These are phyloP conservation scores for Euura lappo DNA, from an alignment of 1,140 invertebrate genomes.

Conservation along the genomic window DNA sequence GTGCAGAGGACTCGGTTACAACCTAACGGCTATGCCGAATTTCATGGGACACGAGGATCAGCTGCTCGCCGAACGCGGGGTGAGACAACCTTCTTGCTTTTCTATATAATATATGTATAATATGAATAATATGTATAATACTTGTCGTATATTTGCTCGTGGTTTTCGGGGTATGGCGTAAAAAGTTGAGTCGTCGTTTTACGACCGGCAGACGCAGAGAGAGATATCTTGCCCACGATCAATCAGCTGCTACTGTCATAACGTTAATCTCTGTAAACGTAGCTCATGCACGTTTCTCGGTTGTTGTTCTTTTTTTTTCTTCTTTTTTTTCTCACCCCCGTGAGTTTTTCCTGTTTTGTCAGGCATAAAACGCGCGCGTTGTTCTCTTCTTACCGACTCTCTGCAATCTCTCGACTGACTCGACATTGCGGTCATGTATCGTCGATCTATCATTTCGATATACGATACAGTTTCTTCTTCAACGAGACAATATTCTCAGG, in stretches of 20 bases:
- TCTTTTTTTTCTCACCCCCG: no score
- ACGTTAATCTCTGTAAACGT: slow-evolving; percentile 14
- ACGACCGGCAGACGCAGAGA: neutral
- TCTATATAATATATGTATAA: no score
- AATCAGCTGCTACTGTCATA: slow-evolving; percentile 13
- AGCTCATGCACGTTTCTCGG: neutral
- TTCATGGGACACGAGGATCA: slow-evolving; percentile 80
- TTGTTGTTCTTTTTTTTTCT: no score
- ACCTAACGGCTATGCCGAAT: slow-evolving; percentile 88
- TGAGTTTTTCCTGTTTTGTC: no score
- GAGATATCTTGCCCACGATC: slow-evolving; percentile 10
- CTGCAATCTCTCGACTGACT: neutral
- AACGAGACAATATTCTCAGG: no score
- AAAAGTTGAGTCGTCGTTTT: no score
- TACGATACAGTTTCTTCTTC: no score
- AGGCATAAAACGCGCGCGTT: no score
- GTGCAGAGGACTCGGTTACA: slow-evolving; percentile 85
- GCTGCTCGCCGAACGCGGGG: slow-evolving; percentile 73
- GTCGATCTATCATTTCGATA: no score
- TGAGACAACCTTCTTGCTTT: slow-evolving; percentile 49
- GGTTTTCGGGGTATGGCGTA: no score
- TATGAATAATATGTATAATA: no score
- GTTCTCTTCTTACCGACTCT: neutral
- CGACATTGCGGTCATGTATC: neutral
- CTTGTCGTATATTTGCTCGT: no score